phyloP scores from a whole-genome alignment of 2,113 vertebrate species.

The Electrona antarctica region DNA sequence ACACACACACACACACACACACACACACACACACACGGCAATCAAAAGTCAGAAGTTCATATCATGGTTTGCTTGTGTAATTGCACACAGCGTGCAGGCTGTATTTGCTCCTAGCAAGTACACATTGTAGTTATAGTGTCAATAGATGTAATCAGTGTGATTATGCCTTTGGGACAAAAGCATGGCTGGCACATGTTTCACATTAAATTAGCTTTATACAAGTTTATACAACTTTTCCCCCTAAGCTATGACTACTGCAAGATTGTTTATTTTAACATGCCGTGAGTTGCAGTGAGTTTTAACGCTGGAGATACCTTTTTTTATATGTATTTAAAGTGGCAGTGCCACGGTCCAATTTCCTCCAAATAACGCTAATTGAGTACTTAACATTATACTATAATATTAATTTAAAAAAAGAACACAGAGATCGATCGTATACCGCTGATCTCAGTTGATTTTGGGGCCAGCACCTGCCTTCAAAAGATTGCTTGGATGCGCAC shows the following conservation, averaged over 20 bases:
- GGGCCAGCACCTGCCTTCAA: too few species aligned
- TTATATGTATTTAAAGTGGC: not conserved
- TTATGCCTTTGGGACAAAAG: slow-evolving; percentile 35
- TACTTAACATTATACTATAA: too few species aligned
- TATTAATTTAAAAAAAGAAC: too few species aligned
- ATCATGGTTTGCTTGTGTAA: slow-evolving; percentile 60
- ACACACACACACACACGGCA: slow-evolving; percentile 10
- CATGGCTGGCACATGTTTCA: slow-evolving; percentile 25
- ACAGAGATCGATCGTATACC: too few species aligned
- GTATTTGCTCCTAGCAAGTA: slow-evolving; percentile 22
- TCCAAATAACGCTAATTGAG: too few species aligned
- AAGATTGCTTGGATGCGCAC: too few species aligned
- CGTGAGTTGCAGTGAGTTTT: slow-evolving; percentile 3
- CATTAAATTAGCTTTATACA: not conserved
- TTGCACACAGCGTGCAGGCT: slow-evolving; percentile 49
- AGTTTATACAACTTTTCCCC: not conserved
- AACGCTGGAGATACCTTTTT: slow-evolving; percentile 9
- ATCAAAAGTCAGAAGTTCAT: slow-evolving; percentile 47
- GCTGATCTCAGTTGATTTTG: too few species aligned
- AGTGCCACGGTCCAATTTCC: too few species aligned
- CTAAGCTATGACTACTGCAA: not conserved
- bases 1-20: slow-evolving; percentile 11
- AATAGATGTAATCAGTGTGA: slow-evolving; percentile 59
- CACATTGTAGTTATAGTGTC: slow-evolving; percentile 23
- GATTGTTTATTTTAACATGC: not conserved